Percentiles rank a stretch among this genome's conserved stretches.
Conservation (phyloP, 1,140 invertebrate genomes). For the Heliconius nattereri region DNA sequence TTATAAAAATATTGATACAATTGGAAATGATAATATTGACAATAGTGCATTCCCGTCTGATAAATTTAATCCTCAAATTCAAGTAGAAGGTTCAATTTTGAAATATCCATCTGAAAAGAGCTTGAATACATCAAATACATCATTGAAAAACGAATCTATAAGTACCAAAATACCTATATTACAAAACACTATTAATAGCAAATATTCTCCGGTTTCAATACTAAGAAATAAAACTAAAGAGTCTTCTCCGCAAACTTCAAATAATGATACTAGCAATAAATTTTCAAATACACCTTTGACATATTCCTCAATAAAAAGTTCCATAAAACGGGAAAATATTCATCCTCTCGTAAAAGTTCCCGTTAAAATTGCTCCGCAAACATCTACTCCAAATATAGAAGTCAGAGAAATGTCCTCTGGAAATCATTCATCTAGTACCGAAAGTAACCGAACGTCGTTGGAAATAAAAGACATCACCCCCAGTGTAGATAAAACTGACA, state of each 20-base stretch:
- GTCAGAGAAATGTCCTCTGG: neutral
- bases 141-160: conserved; percentile 5
- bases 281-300: neutral
- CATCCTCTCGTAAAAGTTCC: neutral
- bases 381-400: conserved; percentile 51
- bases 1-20: neutral
- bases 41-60: neutral
- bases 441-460: conserved; percentile 10
- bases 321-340: neutral
- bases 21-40: neutral
- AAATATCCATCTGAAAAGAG: neutral
- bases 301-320: neutral
- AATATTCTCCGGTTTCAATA: conserved; percentile 17
- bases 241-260: neutral
- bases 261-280: neutral
- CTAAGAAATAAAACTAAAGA: conserved; percentile 20
- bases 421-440: neutral
- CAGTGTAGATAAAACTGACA: conserved; percentile 53
- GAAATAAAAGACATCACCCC: conserved; percentile 42
- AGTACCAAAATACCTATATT: conserved; percentile 24
- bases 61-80: neutral
- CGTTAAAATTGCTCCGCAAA: conserved; percentile 34
- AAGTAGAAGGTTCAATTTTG: neutral
- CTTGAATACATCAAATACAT: neutral
- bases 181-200: conserved; percentile 11